These are phyloP conservation scores for Pachycephus smyrnensis DNA, from an alignment of 2,888 invertebrate species.

Conservation along the genomic window DNA sequence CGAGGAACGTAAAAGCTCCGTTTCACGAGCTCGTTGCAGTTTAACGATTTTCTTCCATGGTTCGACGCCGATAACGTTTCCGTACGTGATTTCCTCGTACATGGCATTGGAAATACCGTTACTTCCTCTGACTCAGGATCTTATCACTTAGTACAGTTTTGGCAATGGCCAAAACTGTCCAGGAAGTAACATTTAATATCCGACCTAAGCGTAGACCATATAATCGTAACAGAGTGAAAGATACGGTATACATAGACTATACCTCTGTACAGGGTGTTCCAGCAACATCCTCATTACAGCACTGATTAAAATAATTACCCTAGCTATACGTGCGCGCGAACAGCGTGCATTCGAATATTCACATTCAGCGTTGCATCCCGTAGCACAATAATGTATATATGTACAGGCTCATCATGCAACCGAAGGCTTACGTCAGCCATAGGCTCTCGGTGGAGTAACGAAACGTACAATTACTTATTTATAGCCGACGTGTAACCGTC, in stretches of 20 bases:
- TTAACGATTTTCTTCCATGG: neutral
- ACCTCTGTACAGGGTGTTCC: neutral
- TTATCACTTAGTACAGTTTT: neutral
- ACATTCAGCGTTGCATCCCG: neutral
- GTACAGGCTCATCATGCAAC: neutral
- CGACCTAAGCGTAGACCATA: neutral
- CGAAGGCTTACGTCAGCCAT: constrained; percentile 3
- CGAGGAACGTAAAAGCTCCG: neutral
- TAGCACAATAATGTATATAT: neutral
- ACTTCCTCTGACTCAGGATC: neutral
- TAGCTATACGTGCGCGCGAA: neutral
- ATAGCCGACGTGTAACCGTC: neutral
- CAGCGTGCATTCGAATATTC: neutral
- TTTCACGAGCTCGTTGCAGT: neutral
- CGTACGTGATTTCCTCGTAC: neutral
- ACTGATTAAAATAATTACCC: constrained; percentile 46
- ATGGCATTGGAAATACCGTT: neutral
- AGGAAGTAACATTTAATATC: neutral
- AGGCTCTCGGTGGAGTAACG: neutral
- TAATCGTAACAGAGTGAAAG: neutral
- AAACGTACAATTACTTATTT: constrained; percentile 6
- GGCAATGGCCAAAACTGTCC: neutral
- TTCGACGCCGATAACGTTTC: neutral
- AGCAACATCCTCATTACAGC: constrained; percentile 42
- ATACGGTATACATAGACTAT: neutral